Conservation (phyloP, 2,797 vertebrate genomes). For the Prionace glauca region DNA sequence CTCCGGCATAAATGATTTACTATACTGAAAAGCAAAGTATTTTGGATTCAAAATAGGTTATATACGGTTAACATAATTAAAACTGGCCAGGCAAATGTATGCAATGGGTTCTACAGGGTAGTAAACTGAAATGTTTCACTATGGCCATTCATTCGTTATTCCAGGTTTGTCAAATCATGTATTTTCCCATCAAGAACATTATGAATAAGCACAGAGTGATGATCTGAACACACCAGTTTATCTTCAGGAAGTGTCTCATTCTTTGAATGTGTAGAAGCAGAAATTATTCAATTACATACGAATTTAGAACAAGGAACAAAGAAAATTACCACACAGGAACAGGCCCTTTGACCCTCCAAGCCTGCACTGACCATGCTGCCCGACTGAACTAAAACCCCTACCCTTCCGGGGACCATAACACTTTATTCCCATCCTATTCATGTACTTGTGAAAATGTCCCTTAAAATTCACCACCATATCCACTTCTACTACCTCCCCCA, state of each 20-base stretch:
- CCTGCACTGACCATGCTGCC: no score
- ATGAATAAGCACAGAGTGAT: not conserved
- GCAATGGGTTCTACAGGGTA: not conserved
- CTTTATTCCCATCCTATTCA: no score
- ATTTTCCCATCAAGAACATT: not conserved
- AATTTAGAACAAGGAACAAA: no score
- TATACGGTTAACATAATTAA: not conserved
- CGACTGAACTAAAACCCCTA: no score
- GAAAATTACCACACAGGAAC: no score
- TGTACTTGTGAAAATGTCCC: no score
- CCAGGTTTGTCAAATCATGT: not conserved
- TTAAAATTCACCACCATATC: no score
- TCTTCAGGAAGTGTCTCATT: not conserved
- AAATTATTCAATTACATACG: not conserved
- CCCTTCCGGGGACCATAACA: no score
- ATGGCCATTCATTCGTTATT: not conserved
- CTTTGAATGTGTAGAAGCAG: not conserved
- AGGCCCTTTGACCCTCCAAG: no score
- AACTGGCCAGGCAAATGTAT: not conserved
- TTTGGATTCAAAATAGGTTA: not conserved
- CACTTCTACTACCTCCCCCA: no score
- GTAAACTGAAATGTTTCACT: not conserved
- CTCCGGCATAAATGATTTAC: not conserved
- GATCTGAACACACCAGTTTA: not conserved
- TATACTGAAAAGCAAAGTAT: not conserved